These are phyloP conservation scores for Pavo muticus DNA, from an alignment of 2,113 vertebrate genomes.

Conservation along the genomic window DNA sequence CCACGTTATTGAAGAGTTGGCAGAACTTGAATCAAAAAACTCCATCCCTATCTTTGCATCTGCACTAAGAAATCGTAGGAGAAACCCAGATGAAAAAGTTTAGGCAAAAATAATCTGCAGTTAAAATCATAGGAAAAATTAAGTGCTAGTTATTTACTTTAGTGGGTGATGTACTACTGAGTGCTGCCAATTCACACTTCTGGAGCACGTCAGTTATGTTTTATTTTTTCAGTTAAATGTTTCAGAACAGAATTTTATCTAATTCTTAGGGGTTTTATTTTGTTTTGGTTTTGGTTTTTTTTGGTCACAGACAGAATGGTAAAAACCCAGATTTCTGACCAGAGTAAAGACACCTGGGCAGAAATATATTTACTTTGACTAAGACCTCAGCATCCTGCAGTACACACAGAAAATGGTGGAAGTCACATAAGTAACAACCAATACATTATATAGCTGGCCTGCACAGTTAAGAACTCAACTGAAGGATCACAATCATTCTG, in stretches of 20 bases:
- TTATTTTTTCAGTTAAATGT: not conserved
- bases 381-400: not conserved
- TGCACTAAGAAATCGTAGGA: not conserved
- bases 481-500: not conserved
- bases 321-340: not conserved
- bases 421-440: not conserved
- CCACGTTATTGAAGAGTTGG: not conserved
- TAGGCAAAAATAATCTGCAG: not conserved
- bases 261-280: not conserved
- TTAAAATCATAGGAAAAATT: not conserved
- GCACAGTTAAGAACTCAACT: not conserved
- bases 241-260: not conserved
- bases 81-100: not conserved
- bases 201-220: not conserved
- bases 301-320: not conserved
- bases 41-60: not conserved
- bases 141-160: not conserved
- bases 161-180: not conserved
- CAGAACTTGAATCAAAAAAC: not conserved
- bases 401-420: not conserved
- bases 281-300: not conserved
- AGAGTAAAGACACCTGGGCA: not conserved
- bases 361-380: constrained; percentile 9
- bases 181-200: not conserved
- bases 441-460: not conserved